A percentile compares a stretch with the other conserved stretches of the same genome.
phyloP scores from a whole-genome alignment of 2,888 invertebrate genomes.

The Hyposoter dolosus region DNA sequence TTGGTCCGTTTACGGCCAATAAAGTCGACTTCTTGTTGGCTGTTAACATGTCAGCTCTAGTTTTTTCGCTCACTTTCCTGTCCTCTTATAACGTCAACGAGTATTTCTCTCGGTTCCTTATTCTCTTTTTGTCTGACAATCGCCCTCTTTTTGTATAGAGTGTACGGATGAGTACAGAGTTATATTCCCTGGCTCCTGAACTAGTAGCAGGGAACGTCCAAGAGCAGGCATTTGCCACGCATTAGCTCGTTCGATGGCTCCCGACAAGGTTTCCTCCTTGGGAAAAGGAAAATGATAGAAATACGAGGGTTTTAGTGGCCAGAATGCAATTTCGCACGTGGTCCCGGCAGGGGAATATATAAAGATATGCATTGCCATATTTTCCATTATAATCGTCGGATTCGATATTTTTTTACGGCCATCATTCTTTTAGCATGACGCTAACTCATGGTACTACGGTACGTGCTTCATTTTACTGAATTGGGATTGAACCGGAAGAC shows the following conservation, averaged over 20 bases:
- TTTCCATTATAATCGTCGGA: conserved; percentile 34
- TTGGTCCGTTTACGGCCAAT: conserved; percentile 83
- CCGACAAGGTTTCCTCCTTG: conserved; percentile 38
- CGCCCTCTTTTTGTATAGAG: conserved; percentile 15
- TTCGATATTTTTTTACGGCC: conserved; percentile 7
- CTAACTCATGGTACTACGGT: neutral
- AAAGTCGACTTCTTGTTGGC: conserved; percentile 82
- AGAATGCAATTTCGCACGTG: conserved; percentile 74
- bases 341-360: conserved; percentile 58
- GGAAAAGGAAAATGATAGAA: conserved; percentile 55
- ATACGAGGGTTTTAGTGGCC: conserved; percentile 54
- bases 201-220: conserved; percentile 46
- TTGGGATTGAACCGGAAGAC: conserved; percentile 29
- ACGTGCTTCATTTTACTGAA: conserved; percentile 7
- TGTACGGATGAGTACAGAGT: neutral
- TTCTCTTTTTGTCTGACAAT: conserved; percentile 15
- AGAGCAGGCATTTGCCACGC: conserved; percentile 53
- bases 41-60: conserved; percentile 83
- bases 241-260: conserved; percentile 47
- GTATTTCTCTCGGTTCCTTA: conserved; percentile 42
- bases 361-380: neutral
- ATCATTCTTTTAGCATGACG: conserved; percentile 1
- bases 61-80: conserved; percentile 78
- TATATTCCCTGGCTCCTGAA: conserved; percentile 49
- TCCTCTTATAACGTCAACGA: conserved; percentile 40